phyloP scores from a whole-genome alignment of 2,113 vertebrate species.

The Dicaeum eximium region DNA sequence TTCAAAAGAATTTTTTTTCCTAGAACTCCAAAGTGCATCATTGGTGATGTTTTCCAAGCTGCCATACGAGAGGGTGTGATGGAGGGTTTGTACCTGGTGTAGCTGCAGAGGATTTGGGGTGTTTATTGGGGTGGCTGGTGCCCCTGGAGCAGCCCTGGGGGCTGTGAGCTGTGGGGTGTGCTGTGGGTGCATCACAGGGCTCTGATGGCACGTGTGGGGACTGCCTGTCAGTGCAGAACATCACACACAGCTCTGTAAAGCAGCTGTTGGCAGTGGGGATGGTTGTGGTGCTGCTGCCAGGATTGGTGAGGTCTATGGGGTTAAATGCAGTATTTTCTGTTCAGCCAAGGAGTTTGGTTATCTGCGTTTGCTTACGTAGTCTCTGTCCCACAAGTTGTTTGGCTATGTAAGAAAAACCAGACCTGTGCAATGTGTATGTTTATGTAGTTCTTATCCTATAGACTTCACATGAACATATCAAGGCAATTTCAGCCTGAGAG shows the following conservation, averaged over 20 bases:
- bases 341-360: background rate
- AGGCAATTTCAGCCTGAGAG: background rate
- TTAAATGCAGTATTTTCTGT: background rate
- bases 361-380: background rate
- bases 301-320: background rate
- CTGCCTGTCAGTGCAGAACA: background rate
- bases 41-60: background rate
- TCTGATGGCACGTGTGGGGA: background rate
- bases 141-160: background rate
- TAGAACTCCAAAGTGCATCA: background rate
- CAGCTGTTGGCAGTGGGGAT: background rate
- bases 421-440: background rate
- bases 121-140: background rate
- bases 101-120: background rate
- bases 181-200: background rate
- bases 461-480: background rate
- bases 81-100: background rate
- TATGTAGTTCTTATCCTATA: background rate
- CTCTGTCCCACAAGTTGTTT: background rate
- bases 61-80: background rate
- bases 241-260: background rate
- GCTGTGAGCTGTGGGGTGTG: background rate
- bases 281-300: background rate
- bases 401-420: background rate
- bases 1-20: background rate